Evolutionary conservation across 2,797 vertebrate genomes (phyloP).

Genomic region (Apogon hyalosoma): DNA sequence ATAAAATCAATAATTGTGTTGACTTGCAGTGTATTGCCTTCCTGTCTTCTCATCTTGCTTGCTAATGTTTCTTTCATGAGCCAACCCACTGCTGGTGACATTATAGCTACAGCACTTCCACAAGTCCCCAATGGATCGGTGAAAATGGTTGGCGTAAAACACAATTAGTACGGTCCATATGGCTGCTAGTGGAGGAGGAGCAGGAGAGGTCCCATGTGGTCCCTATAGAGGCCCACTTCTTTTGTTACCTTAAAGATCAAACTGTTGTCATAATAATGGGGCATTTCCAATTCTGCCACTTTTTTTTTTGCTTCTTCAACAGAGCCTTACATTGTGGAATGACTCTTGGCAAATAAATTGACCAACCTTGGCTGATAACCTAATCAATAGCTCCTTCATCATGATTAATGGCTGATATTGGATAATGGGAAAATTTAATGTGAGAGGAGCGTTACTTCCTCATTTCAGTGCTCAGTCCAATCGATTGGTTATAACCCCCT

Average conservation of each 20-base stretch:
- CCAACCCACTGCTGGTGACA: conserved; percentile 79
- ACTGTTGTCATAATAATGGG: conserved; percentile 79
- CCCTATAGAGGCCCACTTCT: conserved; percentile 62
- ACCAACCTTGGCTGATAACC: conserved; percentile 57
- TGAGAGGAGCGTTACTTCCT: conserved; percentile 74
- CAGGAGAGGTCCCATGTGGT: conserved; percentile 66
- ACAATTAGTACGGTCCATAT: conserved; percentile 85
- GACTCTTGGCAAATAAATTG: conserved; percentile 67
- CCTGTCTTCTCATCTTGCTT: conserved; percentile 78
- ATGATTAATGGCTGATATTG: conserved; percentile 78
- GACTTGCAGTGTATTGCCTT: conserved; percentile 83
- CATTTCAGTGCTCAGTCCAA: conserved; percentile 63
- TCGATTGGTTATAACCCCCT: conserved; percentile 61
- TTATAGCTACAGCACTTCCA: conserved; percentile 81
- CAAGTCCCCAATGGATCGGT: conserved; percentile 81
- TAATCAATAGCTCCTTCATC: conserved; percentile 76
- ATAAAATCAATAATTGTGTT: conserved; percentile 86
- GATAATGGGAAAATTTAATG: conserved; percentile 75
- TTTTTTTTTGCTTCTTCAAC: conserved; percentile 43
- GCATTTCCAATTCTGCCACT: conserved; percentile 58
- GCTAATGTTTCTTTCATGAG: conserved; percentile 88
- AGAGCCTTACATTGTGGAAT: conserved; percentile 46
- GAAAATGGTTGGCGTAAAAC: conserved; percentile 83
- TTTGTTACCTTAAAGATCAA: conserved; percentile 83
- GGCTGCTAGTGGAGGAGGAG: conserved; percentile 78